phyloP scores from a whole-genome alignment of 2,113 vertebrate species.

The Microtus richardsoni region DNA sequence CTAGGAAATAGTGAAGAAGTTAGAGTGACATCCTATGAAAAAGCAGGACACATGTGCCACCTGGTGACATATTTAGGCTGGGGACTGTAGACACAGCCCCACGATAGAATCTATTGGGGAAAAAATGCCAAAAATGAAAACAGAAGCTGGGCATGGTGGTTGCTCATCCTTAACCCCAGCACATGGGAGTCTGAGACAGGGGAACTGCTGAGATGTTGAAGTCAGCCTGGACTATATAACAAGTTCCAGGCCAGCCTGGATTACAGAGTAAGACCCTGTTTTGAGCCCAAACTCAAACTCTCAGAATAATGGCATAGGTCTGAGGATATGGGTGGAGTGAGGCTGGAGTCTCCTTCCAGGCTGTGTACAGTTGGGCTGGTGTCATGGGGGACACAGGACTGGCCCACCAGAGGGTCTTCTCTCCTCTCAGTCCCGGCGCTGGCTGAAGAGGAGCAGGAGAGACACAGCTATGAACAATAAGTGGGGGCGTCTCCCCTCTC shows the following conservation, averaged over 20 bases:
- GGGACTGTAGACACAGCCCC: accelerated
- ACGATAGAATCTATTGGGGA: not conserved
- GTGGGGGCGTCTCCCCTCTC: not conserved
- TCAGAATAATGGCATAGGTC: not conserved
- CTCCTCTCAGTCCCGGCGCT: not conserved
- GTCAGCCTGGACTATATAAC: not conserved
- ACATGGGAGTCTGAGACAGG: not conserved
- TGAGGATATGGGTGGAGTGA: not conserved
- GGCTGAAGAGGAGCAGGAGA: not conserved
- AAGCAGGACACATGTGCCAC: not conserved
- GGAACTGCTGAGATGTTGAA: not conserved
- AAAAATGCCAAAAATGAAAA: not conserved
- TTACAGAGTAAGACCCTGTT: not conserved
- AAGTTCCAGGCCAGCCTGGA: not conserved
- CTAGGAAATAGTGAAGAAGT: not conserved
- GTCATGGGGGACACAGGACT: not conserved
- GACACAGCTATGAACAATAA: not conserved
- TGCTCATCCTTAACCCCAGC: not conserved
- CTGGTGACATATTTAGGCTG: accelerated
- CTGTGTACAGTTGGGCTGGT: not conserved
- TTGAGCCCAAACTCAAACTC: not conserved
- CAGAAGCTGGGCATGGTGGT: not conserved
- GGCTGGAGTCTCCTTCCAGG: not conserved
- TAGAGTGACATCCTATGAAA: not conserved
- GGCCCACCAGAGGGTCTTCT: not conserved